Evolutionary conservation across 2,797 vertebrate genomes (phyloP), one percentile per base, ranked within the genome.

Genomic region (Peromyscus attwateri): DNA sequence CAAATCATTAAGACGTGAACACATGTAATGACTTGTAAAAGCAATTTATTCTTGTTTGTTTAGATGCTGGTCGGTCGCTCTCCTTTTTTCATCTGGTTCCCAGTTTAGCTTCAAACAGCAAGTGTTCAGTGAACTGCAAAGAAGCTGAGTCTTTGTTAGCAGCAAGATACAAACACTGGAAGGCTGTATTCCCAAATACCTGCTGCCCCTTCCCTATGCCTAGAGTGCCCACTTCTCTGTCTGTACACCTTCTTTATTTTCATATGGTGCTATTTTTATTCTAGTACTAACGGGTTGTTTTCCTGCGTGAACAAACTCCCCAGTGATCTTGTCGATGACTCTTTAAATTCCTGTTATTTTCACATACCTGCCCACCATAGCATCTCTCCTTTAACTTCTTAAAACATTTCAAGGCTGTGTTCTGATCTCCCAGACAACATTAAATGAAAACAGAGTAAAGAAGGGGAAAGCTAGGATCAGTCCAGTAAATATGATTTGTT

Each of bases 1-100:
- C 92, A 97, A 95, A 92, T 95, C 55, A 66, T 83, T 91, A 96
- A 96, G 92, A 95, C 34, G 87, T 5, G 11, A 96, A 92, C 0
- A 23, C 75, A 75, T 0, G 1, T n/a, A 89, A 68, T 93, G 81
- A 57, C 79, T 97, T 97, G 94, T 91, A 94, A 76, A 93, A 97
- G 90, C 68, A 85, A 85, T 70, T 12, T 2, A 14, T 46, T 89
- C 73, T 34, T 97, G 81, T 31, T 96, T 92, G 71, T 84, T 62
- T 92, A 83, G 55, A 87, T 80, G 79, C 62, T 92, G 37, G 52
- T 37, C 62, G 52, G 70, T 82, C 73, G 29, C 68, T 75, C 76
- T n/a, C 77, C 76, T 10, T 94, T 84, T 77, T 77, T 34, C 37
- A 77, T 92, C 80, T 70, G n/a, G 85, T 92, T 97, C n/a, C 82